Percentiles rank a stretch among this genome's conserved stretches.
phyloP scores from a whole-genome alignment of 2,888 invertebrate genomes.

The Drosophila pullipes region DNA sequence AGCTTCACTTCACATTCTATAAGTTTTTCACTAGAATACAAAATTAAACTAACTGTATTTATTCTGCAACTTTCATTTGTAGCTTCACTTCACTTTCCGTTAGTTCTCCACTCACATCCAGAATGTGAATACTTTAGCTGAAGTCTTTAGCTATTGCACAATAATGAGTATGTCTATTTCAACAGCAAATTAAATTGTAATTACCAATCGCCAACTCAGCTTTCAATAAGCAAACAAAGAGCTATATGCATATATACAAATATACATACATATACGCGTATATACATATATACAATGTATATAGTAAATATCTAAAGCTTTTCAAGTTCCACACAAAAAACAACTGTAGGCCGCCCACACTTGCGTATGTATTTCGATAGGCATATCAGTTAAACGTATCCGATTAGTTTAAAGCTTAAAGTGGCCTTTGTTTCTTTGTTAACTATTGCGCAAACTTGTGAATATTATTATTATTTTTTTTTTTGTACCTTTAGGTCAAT shows the following conservation, averaged over 20 bases:
- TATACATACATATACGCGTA: background rate
- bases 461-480: constrained; percentile 1
- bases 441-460: constrained; percentile 1
- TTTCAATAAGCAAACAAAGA: constrained; percentile 46
- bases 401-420: constrained; percentile 69
- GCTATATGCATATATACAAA: background rate
- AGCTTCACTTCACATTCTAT: background rate
- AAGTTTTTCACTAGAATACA: background rate
- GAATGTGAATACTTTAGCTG: background rate
- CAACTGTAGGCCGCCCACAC: constrained; percentile 26
- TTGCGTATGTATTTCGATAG: constrained; percentile 36
- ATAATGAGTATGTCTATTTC: constrained; percentile 24
- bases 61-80: background rate
- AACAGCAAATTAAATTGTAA: constrained; percentile 34
- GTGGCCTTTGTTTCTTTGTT: constrained; percentile 49
- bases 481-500: constrained; percentile 11
- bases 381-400: constrained; percentile 38
- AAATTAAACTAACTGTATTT: background rate
- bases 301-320: constrained; percentile 22
- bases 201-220: constrained; percentile 21
- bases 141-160: background rate
- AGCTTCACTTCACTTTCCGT: background rate
- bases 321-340: constrained; percentile 34
- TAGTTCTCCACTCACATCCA: background rate
- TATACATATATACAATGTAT: background rate